A percentile compares a stretch with the other conserved stretches of the same genome.
phyloP scores from a whole-genome alignment of 2,797 vertebrate species.

The Micrastur ruficollis region DNA sequence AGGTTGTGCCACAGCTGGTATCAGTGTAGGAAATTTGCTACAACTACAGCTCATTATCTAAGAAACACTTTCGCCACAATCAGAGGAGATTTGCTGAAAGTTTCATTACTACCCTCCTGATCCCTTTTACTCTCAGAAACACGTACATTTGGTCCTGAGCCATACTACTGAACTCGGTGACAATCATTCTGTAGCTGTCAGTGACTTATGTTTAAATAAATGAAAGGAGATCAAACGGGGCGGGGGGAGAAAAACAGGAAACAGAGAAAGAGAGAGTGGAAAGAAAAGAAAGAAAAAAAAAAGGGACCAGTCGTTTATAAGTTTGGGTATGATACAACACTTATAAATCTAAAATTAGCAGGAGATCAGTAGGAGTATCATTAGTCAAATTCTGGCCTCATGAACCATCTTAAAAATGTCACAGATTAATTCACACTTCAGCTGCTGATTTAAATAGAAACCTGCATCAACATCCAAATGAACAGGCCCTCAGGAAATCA shows the following conservation, averaged over 20 bases:
- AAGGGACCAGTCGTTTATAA: not conserved
- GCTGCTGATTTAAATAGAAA: conserved; percentile 68
- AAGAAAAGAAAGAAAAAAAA: not conserved
- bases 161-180: not conserved
- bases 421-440: conserved; percentile 68
- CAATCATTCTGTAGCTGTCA: not conserved
- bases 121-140: not conserved
- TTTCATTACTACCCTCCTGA: not conserved
- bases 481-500: conserved; percentile 11
- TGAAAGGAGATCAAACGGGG: not conserved
- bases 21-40: not conserved
- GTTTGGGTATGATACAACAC: conserved; percentile 7
- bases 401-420: conserved; percentile 67
- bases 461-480: conserved; percentile 54
- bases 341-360: conserved; percentile 63
- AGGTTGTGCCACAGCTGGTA: not conserved
- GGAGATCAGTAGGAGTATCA: conserved; percentile 43
- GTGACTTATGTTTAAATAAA: not conserved
- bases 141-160: not conserved
- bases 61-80: not conserved
- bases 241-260: not conserved
- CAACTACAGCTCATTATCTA: not conserved
- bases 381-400: conserved; percentile 57
- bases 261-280: no score
- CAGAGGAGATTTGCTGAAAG: not conserved